Evolutionary conservation across 2,888 invertebrate genomes (phyloP).

Genomic region (Seladonia tumulorum): DNA sequence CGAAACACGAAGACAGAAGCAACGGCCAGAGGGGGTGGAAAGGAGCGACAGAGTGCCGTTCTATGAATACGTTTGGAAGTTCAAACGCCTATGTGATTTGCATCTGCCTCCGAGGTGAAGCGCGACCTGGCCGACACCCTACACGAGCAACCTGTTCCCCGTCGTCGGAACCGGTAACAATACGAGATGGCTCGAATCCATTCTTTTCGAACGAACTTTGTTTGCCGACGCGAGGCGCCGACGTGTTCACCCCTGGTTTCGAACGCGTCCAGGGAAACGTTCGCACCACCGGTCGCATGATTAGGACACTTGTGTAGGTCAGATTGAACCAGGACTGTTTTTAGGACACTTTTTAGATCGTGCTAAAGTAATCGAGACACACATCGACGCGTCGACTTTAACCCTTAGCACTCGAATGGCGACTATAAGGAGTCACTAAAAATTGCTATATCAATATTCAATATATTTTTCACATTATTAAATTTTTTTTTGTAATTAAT

Average conservation of each 20-base stretch:
- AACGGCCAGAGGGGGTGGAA: conserved; percentile 46
- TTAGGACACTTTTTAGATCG: neutral
- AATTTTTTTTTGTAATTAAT: no score
- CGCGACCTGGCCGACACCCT: neutral
- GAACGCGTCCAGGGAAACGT: no score
- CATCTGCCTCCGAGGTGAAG: conserved; percentile 67
- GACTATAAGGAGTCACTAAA: no score
- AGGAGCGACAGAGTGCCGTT: conserved; percentile 52
- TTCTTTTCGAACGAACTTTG: neutral
- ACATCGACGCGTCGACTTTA: no score
- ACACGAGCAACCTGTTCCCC: neutral
- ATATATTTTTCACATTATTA: no score
- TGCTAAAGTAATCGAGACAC: neutral
- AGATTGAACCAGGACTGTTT: neutral
- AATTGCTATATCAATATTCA: no score
- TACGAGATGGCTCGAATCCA: neutral
- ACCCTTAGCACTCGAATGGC: no score
- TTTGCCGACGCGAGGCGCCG: neutral
- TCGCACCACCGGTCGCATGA: neutral
- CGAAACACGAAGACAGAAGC: conserved; percentile 57
- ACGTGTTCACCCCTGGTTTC: neutral
- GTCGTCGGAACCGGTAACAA: conserved; percentile 5
- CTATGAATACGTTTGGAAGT: conserved; percentile 78
- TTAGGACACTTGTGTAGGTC: neutral
- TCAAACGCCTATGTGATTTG: conserved; percentile 75